Conservation (phyloP, 2,888 invertebrate species). For the Calliphora vomitoria region DNA sequence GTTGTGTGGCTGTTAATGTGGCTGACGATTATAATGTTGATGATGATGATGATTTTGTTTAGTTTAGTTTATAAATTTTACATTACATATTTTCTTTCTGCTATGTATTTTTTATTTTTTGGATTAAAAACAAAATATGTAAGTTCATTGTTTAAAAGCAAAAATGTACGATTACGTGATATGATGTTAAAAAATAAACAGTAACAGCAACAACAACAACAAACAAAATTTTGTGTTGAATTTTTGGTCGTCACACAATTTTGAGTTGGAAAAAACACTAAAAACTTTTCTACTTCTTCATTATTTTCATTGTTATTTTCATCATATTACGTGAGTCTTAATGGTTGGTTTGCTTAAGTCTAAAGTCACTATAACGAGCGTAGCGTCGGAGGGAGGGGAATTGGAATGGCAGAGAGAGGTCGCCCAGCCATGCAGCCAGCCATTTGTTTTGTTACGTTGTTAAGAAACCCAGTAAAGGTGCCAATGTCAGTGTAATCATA, state of each 20-base stretch:
- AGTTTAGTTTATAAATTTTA: slow-evolving; percentile 37
- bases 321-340: slow-evolving; percentile 67
- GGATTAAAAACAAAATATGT: slow-evolving; percentile 25
- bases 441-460: slow-evolving; percentile 39
- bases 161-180: slow-evolving; percentile 67
- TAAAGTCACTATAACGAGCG: slow-evolving; percentile 25
- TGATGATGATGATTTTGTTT: slow-evolving; percentile 42
- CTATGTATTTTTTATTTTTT: not conserved
- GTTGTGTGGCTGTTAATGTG: slow-evolving; percentile 8
- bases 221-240: slow-evolving; percentile 20
- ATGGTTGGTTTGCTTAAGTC: slow-evolving; percentile 55
- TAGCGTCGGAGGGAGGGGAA: not conserved
- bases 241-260: slow-evolving; percentile 58
- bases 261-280: slow-evolving; percentile 29
- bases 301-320: slow-evolving; percentile 39
- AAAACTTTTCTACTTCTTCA: slow-evolving; percentile 46
- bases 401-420: not conserved
- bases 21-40: slow-evolving; percentile 20
- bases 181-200: slow-evolving; percentile 52
- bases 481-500: slow-evolving; percentile 64
- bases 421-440: slow-evolving; percentile 37
- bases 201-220: not conserved
- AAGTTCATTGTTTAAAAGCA: slow-evolving; percentile 55
- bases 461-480: slow-evolving; percentile 65
- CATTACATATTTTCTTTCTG: slow-evolving; percentile 28